phyloP scores from a whole-genome alignment of 2,113 vertebrate species.

The Lamprotornis superbus region DNA sequence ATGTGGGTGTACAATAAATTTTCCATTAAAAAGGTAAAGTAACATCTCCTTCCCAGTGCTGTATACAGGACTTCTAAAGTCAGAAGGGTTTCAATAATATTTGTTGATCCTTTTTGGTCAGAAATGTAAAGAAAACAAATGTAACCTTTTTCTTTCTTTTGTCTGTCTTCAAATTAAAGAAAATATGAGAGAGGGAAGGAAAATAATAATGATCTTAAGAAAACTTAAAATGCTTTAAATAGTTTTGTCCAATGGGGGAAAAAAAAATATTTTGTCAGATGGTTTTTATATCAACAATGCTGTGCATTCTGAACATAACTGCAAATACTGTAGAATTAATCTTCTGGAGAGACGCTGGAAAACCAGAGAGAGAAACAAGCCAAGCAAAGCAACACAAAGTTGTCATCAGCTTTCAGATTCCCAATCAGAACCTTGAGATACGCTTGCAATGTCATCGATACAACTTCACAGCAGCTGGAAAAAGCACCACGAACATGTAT shows the following conservation, averaged over 20 bases:
- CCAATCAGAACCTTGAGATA: not conserved
- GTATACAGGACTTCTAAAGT: not conserved
- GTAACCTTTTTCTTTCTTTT: not conserved
- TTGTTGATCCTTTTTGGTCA: not conserved
- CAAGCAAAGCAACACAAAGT: not conserved
- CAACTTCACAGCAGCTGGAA: not conserved
- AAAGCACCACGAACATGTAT: not conserved
- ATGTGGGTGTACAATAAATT: not conserved
- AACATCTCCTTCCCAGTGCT: not conserved
- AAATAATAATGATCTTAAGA: not conserved
- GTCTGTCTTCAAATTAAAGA: not conserved
- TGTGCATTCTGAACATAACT: not conserved
- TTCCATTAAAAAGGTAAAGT: not conserved
- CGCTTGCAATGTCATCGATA: rapidly evolving
- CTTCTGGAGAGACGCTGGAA: not conserved
- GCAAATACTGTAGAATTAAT: not conserved
- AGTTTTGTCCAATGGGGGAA: not conserved
- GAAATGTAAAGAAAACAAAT: not conserved
- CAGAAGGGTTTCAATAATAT: not conserved
- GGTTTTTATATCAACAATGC: not conserved
- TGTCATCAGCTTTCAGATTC: not conserved
- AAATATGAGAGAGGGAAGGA: not conserved
- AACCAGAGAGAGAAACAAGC: not conserved
- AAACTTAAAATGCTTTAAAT: not conserved
- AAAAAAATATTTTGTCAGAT: not conserved